A percentile compares a stretch with the other conserved stretches of the same genome.
phyloP scores from a whole-genome alignment of 2,888 invertebrate species.

The Stegophylla sp. region DNA sequence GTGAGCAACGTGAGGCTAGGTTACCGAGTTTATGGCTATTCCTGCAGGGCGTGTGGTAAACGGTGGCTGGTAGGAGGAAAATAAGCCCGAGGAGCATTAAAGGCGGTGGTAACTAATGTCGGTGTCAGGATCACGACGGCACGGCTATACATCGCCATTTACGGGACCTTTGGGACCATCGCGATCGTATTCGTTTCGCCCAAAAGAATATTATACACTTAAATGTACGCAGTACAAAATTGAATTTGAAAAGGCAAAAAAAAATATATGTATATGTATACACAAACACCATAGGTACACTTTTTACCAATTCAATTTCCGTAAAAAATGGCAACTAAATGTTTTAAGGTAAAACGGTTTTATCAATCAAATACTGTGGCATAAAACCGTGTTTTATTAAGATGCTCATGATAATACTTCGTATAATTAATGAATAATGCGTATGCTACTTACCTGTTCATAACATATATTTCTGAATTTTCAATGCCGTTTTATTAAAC shows the following conservation, averaged over 20 bases:
- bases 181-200: conserved; percentile 56
- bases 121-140: conserved; percentile 60
- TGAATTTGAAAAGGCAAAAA: conserved; percentile 50
- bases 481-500: background rate
- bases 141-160: conserved; percentile 61
- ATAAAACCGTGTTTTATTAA: background rate
- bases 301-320: conserved; percentile 37
- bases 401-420: background rate
- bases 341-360: conserved; percentile 43
- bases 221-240: conserved; percentile 50
- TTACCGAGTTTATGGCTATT: conserved; percentile 42
- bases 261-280: no score
- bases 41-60: conserved; percentile 6
- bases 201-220: conserved; percentile 59
- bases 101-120: conserved; percentile 58
- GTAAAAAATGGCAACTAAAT: conserved; percentile 42
- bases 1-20: background rate
- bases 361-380: conserved; percentile 45
- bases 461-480: background rate
- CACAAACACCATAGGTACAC: no score
- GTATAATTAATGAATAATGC: background rate
- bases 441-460: background rate
- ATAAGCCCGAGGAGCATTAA: conserved; percentile 55
- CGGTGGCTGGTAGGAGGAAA: conserved; percentile 14
- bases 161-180: conserved; percentile 60